Percentiles rank a stretch among this genome's conserved stretches.
phyloP scores from a whole-genome alignment of 2,888 invertebrate species.

The Beris chalybata region DNA sequence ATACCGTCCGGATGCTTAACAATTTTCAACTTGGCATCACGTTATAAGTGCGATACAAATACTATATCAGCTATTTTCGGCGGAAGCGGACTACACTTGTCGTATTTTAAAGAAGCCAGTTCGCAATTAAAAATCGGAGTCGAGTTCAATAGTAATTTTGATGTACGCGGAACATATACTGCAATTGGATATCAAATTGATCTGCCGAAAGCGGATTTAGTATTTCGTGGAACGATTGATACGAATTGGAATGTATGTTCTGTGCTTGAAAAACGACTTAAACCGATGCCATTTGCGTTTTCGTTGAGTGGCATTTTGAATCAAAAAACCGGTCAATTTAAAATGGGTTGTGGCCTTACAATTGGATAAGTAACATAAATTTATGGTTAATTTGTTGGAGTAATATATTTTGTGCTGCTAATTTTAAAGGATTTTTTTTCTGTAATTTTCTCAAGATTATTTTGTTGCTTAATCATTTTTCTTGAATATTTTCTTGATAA shows the following conservation, averaged over 20 bases:
- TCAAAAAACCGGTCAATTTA: conserved; percentile 35
- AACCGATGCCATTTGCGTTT: conserved; percentile 28
- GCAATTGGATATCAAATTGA: conserved; percentile 33
- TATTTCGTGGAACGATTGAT: conserved; percentile 34
- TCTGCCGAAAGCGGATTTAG: conserved; percentile 29
- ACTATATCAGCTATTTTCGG: conserved; percentile 27
- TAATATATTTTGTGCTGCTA: conserved; percentile 27
- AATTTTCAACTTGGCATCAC: conserved; percentile 19
- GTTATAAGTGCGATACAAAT: conserved; percentile 13
- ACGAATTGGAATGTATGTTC: conserved; percentile 36
- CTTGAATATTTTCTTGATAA: no score
- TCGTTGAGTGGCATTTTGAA: conserved; percentile 34
- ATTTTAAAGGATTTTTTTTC: conserved; percentile 16
- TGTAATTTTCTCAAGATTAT: no score
- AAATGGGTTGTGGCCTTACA: conserved; percentile 34
- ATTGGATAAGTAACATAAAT: conserved; percentile 16
- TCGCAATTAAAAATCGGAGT: conserved; percentile 32
- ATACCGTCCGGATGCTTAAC: conserved; percentile 3
- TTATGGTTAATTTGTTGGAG: background rate
- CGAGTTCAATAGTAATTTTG: conserved; percentile 33
- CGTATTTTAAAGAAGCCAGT: conserved; percentile 32
- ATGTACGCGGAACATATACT: conserved; percentile 18
- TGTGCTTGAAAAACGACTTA: conserved; percentile 32
- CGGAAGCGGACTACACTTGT: conserved; percentile 30
- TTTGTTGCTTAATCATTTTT: no score